Evolutionary conservation across 1,140 invertebrate species (phyloP).

Genomic region (Saccostrea cuccullata): DNA sequence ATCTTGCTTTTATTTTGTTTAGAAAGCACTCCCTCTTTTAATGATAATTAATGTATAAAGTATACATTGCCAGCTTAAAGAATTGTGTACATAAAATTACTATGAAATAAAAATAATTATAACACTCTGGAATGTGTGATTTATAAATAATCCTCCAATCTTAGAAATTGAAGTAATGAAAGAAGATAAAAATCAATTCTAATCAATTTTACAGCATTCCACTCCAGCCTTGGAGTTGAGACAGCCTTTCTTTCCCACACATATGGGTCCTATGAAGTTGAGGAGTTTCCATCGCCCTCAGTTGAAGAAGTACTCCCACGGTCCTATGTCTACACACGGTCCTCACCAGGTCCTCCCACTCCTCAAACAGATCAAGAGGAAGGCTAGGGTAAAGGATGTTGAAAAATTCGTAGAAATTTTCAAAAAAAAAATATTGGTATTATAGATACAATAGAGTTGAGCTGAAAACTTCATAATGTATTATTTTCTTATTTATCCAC

Average conservation of each 20-base stretch:
- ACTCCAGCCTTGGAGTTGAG: slow-evolving; percentile 97
- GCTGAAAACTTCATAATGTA: no score
- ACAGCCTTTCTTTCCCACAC: slow-evolving; percentile 96
- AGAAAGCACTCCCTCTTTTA: background rate
- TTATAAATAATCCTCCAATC: no score
- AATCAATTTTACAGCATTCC: slow-evolving; percentile 87
- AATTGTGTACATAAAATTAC: no score
- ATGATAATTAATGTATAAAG: background rate
- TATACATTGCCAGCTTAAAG: no score
- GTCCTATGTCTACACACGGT: slow-evolving; percentile 84
- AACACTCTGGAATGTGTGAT: no score
- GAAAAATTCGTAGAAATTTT: no score
- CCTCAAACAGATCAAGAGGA: slow-evolving; percentile 94
- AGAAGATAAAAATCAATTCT: no score
- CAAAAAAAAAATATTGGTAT: no score
- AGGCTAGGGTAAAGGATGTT: slow-evolving; percentile 85
- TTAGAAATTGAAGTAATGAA: no score
- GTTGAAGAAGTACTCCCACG: slow-evolving; percentile 92
- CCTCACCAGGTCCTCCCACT: slow-evolving; percentile 85
- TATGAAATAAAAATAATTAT: no score
- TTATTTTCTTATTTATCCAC: no score
- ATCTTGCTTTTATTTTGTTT: background rate
- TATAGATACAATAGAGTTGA: no score
- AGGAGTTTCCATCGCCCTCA: slow-evolving; percentile 96
- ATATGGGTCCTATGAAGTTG: slow-evolving; percentile 90